Base-by-base conservation (phyloP, 2,888 invertebrate species). In the Strigamia crassipes region DNA sequence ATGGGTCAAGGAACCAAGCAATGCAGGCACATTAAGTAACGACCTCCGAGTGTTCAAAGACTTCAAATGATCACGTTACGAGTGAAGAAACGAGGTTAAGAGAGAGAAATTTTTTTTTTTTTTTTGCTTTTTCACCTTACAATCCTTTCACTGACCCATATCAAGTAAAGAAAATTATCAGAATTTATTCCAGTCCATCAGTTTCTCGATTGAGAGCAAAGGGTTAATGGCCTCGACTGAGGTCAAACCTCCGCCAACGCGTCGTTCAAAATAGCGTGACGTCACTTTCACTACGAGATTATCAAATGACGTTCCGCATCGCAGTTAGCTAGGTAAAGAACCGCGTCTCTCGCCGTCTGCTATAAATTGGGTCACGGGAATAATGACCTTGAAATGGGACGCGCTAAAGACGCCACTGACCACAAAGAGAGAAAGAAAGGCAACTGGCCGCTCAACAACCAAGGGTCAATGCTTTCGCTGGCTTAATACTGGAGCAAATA, bases 321-420 rank as follows among this genome's bases (percentile, higher is more conserved):
- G 27, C 15, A 31, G 73, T 73, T 13, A 31, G 31, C 73, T 31
- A 73, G 73, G 73, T 73, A 73, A 73, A 73, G 73, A 73, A 31
- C 73, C 73, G 73, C 73, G 73, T 73, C 78, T 78, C 78, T 78
- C 78, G 38, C 78, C 18, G 78, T 78, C 78, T 78, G 41, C 78
- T 23, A 15, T 15, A 80, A 80, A 80, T 42, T 46, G 51, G 80
- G 80, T 80, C 80, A 80, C 51, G 51, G 51, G 80, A 51, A 80
- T 51, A 51, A 80, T 80, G 80, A 51, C 80, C 80, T 80, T 80
- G 80, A 80, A 80, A 51, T 51, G 80, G 46, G 80, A 31, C 73
- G 73, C 73, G 73, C 73, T 27, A 73, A 73, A 73, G 73, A 73
- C 73, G 73, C 73, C 73, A 73, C 73, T 73, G 73, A 73, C 73